Conservation (phyloP, 1,140 invertebrate genomes). For the Calliopsis andreniformis region DNA sequence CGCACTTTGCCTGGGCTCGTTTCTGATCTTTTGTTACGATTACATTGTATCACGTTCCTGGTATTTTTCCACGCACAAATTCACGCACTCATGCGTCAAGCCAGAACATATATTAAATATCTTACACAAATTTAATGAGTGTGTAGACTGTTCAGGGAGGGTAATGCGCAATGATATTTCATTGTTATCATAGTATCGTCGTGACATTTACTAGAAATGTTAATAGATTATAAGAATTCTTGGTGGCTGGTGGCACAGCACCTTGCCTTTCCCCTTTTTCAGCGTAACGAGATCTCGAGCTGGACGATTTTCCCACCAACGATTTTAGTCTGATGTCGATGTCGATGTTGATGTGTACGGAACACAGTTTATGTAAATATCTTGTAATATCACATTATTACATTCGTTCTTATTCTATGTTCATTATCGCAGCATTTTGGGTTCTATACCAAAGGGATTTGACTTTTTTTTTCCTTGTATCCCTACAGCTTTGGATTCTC, state of each 20-base stretch:
- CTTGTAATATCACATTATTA: constrained; percentile 52
- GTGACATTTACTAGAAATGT: constrained; percentile 36
- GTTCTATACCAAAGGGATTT: constrained; percentile 40
- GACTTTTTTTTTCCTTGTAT: constrained; percentile 54
- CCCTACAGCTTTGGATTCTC: constrained; percentile 71
- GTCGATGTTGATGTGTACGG: constrained; percentile 36
- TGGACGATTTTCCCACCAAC: constrained; percentile 63
- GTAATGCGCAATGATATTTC: constrained; percentile 40
- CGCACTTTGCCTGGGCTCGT: constrained; percentile 35
- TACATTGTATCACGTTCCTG: constrained; percentile 45
- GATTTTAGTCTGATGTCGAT: constrained; percentile 48
- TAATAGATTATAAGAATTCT: constrained; percentile 69
- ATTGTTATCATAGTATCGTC: constrained; percentile 30
- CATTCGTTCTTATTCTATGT: constrained; percentile 34
- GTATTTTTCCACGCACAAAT: constrained; percentile 15
- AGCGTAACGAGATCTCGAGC: constrained; percentile 70
- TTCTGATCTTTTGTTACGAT: constrained; percentile 52
- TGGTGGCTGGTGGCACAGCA: constrained; percentile 47
- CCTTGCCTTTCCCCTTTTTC: constrained; percentile 67
- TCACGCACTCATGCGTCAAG: constrained; percentile 19
- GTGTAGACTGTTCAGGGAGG: constrained; percentile 33
- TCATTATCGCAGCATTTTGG: constrained; percentile 33
- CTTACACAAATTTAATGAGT: constrained; percentile 29
- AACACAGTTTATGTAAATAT: constrained; percentile 67
- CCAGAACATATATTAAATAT: constrained; percentile 25